Base-by-base conservation (phyloP, 2,888 invertebrate genomes). In the Crocallis elinguaria region DNA sequence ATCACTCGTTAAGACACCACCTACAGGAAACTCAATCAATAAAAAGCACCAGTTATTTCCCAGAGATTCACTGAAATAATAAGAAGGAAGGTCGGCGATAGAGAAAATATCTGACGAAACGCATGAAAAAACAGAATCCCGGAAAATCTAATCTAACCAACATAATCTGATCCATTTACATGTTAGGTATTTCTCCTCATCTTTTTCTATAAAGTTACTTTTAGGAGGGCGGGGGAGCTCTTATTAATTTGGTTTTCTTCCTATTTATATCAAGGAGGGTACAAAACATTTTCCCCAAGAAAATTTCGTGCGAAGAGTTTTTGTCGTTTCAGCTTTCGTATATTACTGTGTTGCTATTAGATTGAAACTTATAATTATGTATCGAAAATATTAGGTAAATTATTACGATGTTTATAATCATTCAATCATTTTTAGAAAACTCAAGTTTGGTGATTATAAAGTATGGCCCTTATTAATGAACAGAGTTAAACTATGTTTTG, bases 61-160 rank as follows among this genome's bases (percentile, higher is more conserved):
- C 71, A 67, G 61, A 68, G 70, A 72, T 67, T 64, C 59, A 58
- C 51, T 36, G 54, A 67, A 72, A 73, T 75, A 76, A 79, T 76
- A 79, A 77, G 72, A 73, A 51, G 19, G 73, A 73, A 51, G 29
- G 35, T 23, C 29, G 35, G 17, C 21, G 16, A 35, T 25, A 32
- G 19, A 66, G 74, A 77, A 60, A 75, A 78, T 75, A 77, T 74
- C 67, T 75, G 71, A 79, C 77, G 43, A 48, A 54, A 73, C 46
- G 62, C 51, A 65, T 66, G 64, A 78, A 82, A 75, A 75, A 78
- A 75, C 74, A 65, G 61, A 62, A 70, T 70, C 69, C 62, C 64
- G 73, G 72, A 72, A 82, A 82, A 83, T 82, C 79, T 71, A 56
- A 51, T 58, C 44, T 14, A 12, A 49, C 81, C 72, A 75, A 3